Evolutionary conservation across 2,888 invertebrate genomes (phyloP).

Genomic region (Peribatodes rhomboidaria): DNA sequence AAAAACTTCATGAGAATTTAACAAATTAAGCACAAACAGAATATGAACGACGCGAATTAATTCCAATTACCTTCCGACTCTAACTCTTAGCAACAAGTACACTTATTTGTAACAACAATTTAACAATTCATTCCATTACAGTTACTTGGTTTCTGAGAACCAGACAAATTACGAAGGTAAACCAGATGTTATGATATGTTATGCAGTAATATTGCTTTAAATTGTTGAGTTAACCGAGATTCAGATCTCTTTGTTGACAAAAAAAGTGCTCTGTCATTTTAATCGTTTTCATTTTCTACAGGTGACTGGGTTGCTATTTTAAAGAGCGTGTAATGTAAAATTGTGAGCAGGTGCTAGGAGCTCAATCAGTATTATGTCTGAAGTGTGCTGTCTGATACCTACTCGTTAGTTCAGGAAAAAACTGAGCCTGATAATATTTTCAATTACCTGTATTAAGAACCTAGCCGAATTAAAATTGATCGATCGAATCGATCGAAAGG

Average conservation of each 20-base stretch:
- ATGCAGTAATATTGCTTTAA: slow-evolving; percentile 51
- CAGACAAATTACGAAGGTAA: slow-evolving; percentile 75
- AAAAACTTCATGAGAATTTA: slow-evolving; percentile 32
- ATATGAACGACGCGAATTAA: slow-evolving; percentile 20
- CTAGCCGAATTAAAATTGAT: too few species aligned
- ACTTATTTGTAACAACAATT: slow-evolving; percentile 25
- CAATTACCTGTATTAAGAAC: too few species aligned
- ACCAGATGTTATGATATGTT: slow-evolving; percentile 65
- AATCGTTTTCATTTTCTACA: slow-evolving; percentile 35
- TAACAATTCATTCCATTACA: slow-evolving; percentile 61
- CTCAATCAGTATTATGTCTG: not conserved
- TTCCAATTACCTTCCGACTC: slow-evolving; percentile 43
- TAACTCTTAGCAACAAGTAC: slow-evolving; percentile 23
- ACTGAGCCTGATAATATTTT: not conserved
- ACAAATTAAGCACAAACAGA: slow-evolving; percentile 38
- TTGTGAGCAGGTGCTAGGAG: slow-evolving; percentile 6
- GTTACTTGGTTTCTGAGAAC: slow-evolving; percentile 71
- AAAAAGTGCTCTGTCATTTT: slow-evolving; percentile 32
- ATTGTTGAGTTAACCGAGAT: slow-evolving; percentile 62
- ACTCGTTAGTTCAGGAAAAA: slow-evolving; percentile 2
- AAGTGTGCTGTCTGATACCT: slow-evolving; percentile 14
- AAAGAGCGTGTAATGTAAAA: slow-evolving; percentile 28
- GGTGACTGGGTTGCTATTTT: slow-evolving; percentile 26
- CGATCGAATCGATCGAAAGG: too few species aligned
- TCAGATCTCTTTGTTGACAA: slow-evolving; percentile 55